These are phyloP conservation scores for Antedon mediterranea DNA, from an alignment of 53 echinoderm and acorn worm genomes.

Conservation along the genomic window DNA sequence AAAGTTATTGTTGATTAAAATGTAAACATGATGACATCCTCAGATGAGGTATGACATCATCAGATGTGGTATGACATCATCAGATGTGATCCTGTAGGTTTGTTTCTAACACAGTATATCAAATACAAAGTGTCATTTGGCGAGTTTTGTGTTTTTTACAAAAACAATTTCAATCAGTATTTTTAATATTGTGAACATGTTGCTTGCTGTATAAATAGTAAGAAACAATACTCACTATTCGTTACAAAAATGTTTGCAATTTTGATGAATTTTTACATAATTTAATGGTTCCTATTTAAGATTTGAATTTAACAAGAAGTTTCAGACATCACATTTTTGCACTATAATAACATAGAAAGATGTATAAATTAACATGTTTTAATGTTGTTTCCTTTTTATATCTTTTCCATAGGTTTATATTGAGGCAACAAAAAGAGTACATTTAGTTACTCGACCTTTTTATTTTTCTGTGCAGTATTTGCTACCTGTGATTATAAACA, in stretches of 20 bases:
- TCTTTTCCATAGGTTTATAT: constrained; percentile 1
- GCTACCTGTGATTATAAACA: constrained; percentile 42
- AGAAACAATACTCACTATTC: not conserved
- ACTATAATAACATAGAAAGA: not conserved
- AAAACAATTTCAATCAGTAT: not conserved
- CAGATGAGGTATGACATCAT: too few relatives aligned
- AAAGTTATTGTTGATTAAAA: not conserved
- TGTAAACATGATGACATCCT: not conserved
- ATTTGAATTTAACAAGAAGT: not conserved
- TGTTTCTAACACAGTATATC: not conserved
- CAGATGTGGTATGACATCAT: too few relatives aligned
- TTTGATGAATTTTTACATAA: constrained; percentile 1
- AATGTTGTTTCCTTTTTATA: not conserved
- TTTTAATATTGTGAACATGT: not conserved
- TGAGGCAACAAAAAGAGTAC: not conserved
- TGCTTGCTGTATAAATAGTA: not conserved
- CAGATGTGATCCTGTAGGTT: too few relatives aligned
- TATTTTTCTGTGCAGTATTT: constrained; percentile 48
- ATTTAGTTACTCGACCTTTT: not conserved
- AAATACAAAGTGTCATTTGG: not conserved
- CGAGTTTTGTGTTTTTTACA: not conserved
- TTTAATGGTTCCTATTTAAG: not conserved
- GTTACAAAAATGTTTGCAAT: not conserved
- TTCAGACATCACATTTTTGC: not conserved
- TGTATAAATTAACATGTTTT: not conserved